A percentile compares a stretch with the other conserved stretches of the same genome.
These are phyloP conservation scores for Alsophila aescularia DNA, from an alignment of 2,888 invertebrate genomes.

Conservation along the genomic window DNA sequence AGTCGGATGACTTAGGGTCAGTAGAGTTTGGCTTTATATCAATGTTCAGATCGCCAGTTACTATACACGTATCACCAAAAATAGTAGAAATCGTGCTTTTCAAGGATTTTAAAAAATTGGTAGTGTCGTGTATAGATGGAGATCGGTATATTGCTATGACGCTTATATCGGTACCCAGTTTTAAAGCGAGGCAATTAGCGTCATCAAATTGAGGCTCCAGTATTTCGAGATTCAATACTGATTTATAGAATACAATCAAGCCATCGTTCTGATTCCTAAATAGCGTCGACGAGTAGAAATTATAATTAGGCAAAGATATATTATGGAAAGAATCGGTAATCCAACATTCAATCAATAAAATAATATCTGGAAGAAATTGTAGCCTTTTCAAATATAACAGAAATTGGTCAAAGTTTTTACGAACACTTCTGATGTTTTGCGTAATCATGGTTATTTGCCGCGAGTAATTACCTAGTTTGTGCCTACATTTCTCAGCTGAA, in stretches of 20 bases:
- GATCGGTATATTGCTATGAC: not conserved
- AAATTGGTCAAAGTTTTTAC: too few relatives aligned
- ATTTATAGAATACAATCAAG: conserved; percentile 2
- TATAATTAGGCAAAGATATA: conserved; percentile 1
- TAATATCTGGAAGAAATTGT: conserved; percentile 7
- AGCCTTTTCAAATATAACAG: conserved; percentile 1
- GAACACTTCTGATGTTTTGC: conserved; percentile 14
- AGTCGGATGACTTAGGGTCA: conserved; percentile 6
- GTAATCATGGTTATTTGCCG: not conserved
- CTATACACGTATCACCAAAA: not conserved
- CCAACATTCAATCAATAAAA: conserved; percentile 9
- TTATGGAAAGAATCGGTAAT: not conserved
- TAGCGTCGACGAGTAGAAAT: not conserved
- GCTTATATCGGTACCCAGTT: not conserved
- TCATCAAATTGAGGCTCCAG: conserved; percentile 6
- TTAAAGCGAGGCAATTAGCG: conserved; percentile 6
- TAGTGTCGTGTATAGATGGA: conserved; percentile 3
- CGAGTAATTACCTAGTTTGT: not conserved
- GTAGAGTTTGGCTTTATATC: not conserved
- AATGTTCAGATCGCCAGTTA: too few relatives aligned
- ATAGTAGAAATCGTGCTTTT: not conserved
- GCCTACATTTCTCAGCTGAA: not conserved
- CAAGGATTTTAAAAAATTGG: not conserved
- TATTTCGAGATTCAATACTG: not conserved
- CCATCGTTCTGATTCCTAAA: conserved; percentile 16